Evolutionary conservation across 2,113 vertebrate species (phyloP), one percentile per base, ranked within the genome.

Genomic region (Nothobranchius kuhntae): DNA sequence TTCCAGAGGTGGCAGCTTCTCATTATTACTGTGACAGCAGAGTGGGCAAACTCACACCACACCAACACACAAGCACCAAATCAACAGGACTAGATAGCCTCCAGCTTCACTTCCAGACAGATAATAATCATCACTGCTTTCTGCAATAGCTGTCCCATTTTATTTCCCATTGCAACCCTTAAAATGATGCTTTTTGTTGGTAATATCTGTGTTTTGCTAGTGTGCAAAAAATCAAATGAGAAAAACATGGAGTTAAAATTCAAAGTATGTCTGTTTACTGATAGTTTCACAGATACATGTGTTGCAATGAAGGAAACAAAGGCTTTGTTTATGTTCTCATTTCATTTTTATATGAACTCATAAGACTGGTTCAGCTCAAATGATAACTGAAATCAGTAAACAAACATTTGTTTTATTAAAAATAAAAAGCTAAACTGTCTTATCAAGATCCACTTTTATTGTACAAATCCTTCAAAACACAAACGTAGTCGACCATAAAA

Each of bases 21-120:
- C 70, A 75, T 86, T 84, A 78, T 66, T 40, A 84, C 72, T 74
- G 69, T 75, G 75, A 74, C 77, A 78, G 78, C 40, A 51, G 40
- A 71, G 38, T 46, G 67, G 53, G 58, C 30, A 52, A 58, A 44
- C 21, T 73, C 71, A 62, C 47, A 78, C 54, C 71, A 59, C 47
- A 78, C 54, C 50, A 21, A 64, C 51, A 70, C 59, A 40, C 17
- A 57, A 45, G 44, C 35, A 36, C 48, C 30, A 55, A 30, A 55
- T 62, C 72, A 58, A 26, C 36, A 51, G 14, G 7, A 24, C 61
- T 38, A 75, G 63, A 80, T 14, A 71, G 60, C 62, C 66, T 40
- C 2, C n/a, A 61, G 70, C 38, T 60, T 55, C 24, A 45, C 35
- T 38, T 66, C 63, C 9, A 38, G 38, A n/a, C 60, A 54, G 63